phyloP scores from a whole-genome alignment of 2,888 invertebrate species.

The Caenorhabditis zanzibari region DNA sequence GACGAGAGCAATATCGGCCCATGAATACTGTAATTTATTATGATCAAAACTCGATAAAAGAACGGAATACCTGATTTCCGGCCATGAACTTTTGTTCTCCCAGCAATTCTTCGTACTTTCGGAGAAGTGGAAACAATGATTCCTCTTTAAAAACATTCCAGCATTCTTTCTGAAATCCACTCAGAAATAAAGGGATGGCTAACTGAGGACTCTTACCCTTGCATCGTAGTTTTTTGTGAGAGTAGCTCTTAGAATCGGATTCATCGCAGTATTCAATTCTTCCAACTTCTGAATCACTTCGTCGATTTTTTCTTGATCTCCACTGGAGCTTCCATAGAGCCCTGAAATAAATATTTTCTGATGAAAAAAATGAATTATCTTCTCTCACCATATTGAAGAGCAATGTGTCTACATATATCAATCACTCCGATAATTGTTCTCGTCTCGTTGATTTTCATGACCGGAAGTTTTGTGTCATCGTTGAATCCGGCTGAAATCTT shows the following conservation, averaged over 20 bases:
- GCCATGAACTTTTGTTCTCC: constrained; percentile 69
- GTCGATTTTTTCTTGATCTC: constrained; percentile 75
- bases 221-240: constrained; percentile 75
- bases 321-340: constrained; percentile 74
- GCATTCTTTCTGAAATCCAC: constrained; percentile 53
- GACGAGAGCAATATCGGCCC: constrained; percentile 77
- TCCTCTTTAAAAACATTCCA: constrained; percentile 67
- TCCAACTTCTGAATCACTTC: constrained; percentile 74
- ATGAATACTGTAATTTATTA: constrained; percentile 69
- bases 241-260: constrained; percentile 76
- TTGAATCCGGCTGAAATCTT: constrained; percentile 67
- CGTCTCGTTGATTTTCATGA: constrained; percentile 71
- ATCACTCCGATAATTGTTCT: constrained; percentile 73
- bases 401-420: constrained; percentile 76
- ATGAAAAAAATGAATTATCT: constrained; percentile 3
- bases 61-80: constrained; percentile 65
- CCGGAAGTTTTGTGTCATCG: constrained; percentile 74
- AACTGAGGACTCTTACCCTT: constrained; percentile 67
- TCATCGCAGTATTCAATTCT: constrained; percentile 72
- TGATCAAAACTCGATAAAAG: neutral
- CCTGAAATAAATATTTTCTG: constrained; percentile 52
- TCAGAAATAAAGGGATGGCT: neutral
- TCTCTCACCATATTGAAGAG: constrained; percentile 70
- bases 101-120: constrained; percentile 70
- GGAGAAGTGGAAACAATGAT: constrained; percentile 68